A percentile compares a stretch with the other conserved stretches of the same genome.
Evolutionary conservation across 1,140 invertebrate species (phyloP).

Genomic region (Macrobrachium nipponense): DNA sequence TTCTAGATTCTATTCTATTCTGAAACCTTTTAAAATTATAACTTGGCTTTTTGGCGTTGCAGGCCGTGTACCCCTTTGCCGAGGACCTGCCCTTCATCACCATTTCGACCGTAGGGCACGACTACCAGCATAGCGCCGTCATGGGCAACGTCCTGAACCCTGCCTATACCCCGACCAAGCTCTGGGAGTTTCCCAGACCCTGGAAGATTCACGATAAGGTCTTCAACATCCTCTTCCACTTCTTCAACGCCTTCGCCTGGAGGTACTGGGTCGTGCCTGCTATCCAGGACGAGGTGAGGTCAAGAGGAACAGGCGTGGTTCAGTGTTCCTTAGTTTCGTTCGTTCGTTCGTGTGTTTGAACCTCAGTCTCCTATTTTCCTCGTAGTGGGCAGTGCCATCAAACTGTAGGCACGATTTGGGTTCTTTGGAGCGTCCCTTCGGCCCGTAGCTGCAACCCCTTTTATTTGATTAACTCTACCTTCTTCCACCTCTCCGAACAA

Average conservation of each 20-base stretch:
- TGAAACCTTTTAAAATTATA: background rate
- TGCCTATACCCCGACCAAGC: background rate
- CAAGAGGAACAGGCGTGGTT: background rate
- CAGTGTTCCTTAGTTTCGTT: background rate
- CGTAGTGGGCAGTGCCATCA: no score
- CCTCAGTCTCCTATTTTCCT: background rate
- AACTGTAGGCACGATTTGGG: no score
- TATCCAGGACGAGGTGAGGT: background rate
- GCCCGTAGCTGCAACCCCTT: no score
- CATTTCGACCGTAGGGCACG: background rate
- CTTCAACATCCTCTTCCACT: background rate
- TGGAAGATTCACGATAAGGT: constrained; percentile 5
- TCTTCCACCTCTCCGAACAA: no score
- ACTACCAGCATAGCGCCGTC: background rate
- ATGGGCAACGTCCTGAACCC: constrained; percentile 2
- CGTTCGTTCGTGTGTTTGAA: background rate
- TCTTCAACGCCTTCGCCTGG: background rate
- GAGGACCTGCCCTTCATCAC: background rate
- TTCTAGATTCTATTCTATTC: no score
- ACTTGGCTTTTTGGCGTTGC: background rate
- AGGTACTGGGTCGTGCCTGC: background rate
- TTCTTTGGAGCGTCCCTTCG: no score
- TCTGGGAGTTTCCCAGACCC: background rate
- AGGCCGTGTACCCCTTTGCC: constrained; percentile 1
- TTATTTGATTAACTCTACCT: no score